These are phyloP conservation scores for Myotis findleyi DNA, from an alignment of 2,797 vertebrate genomes.

Conservation along the genomic window DNA sequence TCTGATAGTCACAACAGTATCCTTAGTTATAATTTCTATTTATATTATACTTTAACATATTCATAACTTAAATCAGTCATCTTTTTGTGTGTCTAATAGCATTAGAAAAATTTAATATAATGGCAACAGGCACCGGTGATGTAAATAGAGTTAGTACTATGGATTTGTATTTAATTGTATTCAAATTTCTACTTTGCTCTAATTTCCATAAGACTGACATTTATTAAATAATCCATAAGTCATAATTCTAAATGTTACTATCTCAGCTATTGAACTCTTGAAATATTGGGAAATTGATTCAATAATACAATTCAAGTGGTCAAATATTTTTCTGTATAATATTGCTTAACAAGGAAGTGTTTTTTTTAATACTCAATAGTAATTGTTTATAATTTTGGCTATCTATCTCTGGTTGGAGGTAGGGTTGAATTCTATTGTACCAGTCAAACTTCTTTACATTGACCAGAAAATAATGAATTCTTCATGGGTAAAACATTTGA, in stretches of 20 bases:
- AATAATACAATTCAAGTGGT: slow-evolving; percentile 11
- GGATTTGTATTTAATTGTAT: background rate
- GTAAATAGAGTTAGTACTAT: background rate
- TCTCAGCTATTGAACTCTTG: background rate
- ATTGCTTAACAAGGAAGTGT: background rate
- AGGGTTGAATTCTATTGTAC: background rate
- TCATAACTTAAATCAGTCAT: background rate
- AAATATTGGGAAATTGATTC: background rate
- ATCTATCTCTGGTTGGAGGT: background rate
- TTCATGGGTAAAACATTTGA: background rate
- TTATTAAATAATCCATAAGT: background rate
- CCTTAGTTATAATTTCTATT: background rate
- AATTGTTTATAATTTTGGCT: slow-evolving; percentile 3
- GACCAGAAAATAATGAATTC: background rate
- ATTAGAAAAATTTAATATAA: background rate
- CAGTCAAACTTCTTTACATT: slow-evolving; percentile 7
- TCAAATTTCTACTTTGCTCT: background rate
- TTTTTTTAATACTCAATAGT: background rate
- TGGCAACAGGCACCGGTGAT: background rate
- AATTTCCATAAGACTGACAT: background rate
- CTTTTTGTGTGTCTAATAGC: background rate
- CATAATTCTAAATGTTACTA: background rate
- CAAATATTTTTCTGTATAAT: background rate
- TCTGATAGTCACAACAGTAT: background rate
- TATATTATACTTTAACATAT: slow-evolving; percentile 14